Percentiles rank a stretch among this genome's conserved stretches.
Conservation (phyloP, 2,888 invertebrate species). For the Meta bourneti region DNA sequence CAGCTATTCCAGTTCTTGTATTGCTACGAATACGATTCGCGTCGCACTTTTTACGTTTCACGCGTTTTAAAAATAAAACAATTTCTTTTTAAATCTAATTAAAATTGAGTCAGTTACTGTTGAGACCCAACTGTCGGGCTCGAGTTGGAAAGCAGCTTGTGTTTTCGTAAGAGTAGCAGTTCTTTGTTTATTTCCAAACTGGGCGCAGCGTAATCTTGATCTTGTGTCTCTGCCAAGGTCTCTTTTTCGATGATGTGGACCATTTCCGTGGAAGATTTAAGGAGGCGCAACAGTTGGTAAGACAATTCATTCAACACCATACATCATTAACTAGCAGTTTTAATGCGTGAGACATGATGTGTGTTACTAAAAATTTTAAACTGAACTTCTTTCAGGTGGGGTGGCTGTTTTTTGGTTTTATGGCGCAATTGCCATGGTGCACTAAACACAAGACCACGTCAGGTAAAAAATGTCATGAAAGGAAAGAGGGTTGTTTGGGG, state of each 20-base stretch:
- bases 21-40: too few relatives aligned
- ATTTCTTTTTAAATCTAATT: not conserved
- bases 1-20: too few relatives aligned
- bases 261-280: not conserved
- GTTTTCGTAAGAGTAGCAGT: not conserved
- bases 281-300: not conserved
- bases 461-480: too few relatives aligned
- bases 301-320: not conserved
- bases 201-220: not conserved
- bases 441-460: too few relatives aligned
- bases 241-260: not conserved
- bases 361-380: too few relatives aligned
- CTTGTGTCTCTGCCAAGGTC: conserved; percentile 22
- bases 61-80: not conserved
- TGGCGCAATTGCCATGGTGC: too few relatives aligned
- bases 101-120: not conserved
- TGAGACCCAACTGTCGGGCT: not conserved
- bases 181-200: not conserved
- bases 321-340: not conserved
- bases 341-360: not conserved
- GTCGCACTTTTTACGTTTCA: not conserved
- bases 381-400: too few relatives aligned
- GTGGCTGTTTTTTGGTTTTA: too few relatives aligned
- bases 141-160: not conserved
- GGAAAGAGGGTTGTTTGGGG: too few relatives aligned